Evolutionary conservation across 2,113 vertebrate genomes (phyloP).

Genomic region (sheep (Ovis aries)): ARS-UI_Ramb_v3.0 NC_056056.1:18135501-18136000

Average conservation of each 20-base stretch:
- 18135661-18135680: background rate
- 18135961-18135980: background rate
- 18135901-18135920: background rate
- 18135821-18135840: accelerated
- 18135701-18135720: accelerated
- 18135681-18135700: accelerated
- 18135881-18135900: background rate
- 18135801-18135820: background rate
- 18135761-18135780: background rate
- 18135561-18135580: accelerated
- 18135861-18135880: background rate
- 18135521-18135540: background rate
- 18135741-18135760: background rate
- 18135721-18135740: background rate
- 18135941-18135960: background rate
- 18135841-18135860: background rate
- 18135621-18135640: accelerated
- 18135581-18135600: background rate
- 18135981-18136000: constrained; percentile 58
- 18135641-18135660: accelerated
- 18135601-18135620: background rate
- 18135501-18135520: accelerated
- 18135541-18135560: background rate
- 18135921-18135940: background rate
- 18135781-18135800: accelerated